These are phyloP conservation scores for Metallyticus violacea DNA, from an alignment of 2,888 invertebrate species.

Conservation along the genomic window DNA sequence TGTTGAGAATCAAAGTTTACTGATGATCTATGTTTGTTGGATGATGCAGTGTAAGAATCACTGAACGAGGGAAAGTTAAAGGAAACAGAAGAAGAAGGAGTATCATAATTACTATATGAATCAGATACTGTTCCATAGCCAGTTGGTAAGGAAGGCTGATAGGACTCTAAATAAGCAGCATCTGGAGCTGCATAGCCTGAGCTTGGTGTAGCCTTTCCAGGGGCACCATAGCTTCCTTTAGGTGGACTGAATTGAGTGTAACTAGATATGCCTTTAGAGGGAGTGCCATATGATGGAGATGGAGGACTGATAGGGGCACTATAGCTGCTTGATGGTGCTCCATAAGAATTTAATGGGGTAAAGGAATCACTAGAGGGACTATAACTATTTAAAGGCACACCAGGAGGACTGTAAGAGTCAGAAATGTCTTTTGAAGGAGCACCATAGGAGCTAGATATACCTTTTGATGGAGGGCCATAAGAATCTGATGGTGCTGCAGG, in stretches of 20 bases:
- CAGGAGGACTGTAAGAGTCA: not conserved
- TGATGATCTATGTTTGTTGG: not conserved
- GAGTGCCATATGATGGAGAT: not conserved
- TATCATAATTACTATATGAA: constrained; percentile 28
- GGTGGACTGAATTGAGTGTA: not conserved
- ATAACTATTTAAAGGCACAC: not conserved
- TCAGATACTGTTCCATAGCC: constrained; percentile 35
- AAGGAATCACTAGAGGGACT: not conserved
- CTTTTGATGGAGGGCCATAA: not conserved
- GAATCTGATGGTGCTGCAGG: not conserved
- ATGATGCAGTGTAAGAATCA: constrained; percentile 16
- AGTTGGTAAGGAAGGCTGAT: constrained; percentile 29
- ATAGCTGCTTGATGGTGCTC: constrained; percentile 7
- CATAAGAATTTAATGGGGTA: constrained; percentile 4
- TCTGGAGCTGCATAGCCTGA: constrained; percentile 26
- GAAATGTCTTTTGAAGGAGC: not conserved
- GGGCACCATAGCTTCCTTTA: constrained; percentile 24
- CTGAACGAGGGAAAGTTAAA: not conserved
- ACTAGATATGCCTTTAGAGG: not conserved
- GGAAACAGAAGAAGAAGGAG: constrained; percentile 21
- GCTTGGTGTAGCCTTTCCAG: constrained; percentile 31
- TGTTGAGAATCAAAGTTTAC: not conserved
- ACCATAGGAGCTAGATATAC: not conserved
- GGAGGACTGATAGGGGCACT: too few relatives aligned
- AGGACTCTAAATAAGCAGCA: not conserved